Evolutionary conservation across 2,888 invertebrate species (phyloP).

Genomic region (Eilema sororculum): DNA sequence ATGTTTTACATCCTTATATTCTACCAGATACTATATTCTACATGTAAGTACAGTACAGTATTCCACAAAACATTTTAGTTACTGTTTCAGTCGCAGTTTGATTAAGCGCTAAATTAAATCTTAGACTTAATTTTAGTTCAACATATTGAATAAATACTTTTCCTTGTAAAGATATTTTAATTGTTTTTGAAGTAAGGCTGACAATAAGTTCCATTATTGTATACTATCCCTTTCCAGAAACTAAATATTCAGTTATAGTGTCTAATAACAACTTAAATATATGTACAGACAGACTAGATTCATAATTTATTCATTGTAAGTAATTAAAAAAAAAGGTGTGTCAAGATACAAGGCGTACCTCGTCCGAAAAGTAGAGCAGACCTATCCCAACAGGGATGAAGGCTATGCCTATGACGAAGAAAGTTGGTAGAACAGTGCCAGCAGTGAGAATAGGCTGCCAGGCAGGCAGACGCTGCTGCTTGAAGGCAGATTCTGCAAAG

Average conservation of each 20-base stretch:
- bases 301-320: neutral
- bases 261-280: neutral
- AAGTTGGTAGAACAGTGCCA: slow-evolving; percentile 98
- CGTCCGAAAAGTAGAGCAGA: slow-evolving; percentile 96
- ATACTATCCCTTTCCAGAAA: neutral
- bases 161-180: too few relatives aligned
- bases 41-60: too few relatives aligned
- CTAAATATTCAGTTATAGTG: neutral
- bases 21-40: neutral
- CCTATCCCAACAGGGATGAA: slow-evolving; percentile 99
- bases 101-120: too few relatives aligned
- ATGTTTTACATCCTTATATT: neutral
- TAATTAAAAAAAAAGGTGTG: neutral
- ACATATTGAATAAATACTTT: too few relatives aligned
- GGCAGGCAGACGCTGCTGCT: slow-evolving; percentile 97
- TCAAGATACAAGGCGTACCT: slow-evolving; percentile 82
- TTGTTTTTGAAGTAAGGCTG: too few relatives aligned
- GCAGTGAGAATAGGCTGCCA: slow-evolving; percentile 99
- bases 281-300: too few relatives aligned
- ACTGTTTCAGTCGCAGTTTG: too few relatives aligned
- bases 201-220: neutral
- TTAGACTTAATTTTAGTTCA: too few relatives aligned
- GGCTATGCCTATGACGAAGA: slow-evolving; percentile 98
- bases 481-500: slow-evolving; percentile 94
- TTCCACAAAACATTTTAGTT: too few relatives aligned